Percentiles rank a stretch among this genome's conserved stretches.
phyloP scores from a whole-genome alignment of 2,113 vertebrate species.

The Entomyzon cyanotis region DNA sequence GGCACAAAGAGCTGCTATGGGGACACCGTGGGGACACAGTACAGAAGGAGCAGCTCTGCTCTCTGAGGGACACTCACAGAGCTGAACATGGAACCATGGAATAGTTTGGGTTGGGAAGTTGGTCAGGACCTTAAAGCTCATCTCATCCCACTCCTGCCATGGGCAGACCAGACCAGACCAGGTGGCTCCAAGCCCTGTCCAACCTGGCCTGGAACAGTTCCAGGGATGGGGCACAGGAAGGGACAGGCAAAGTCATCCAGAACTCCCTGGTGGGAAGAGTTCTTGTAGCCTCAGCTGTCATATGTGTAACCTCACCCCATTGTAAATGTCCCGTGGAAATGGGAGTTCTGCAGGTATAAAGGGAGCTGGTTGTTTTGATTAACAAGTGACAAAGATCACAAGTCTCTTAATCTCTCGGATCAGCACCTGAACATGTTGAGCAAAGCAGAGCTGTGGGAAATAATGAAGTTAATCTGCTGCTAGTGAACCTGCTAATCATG shows the following conservation, averaged over 20 bases:
- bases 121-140: background rate
- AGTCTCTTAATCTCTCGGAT: background rate
- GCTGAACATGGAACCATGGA: background rate
- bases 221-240: background rate
- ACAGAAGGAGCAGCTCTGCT: background rate
- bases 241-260: background rate
- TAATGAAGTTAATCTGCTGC: background rate
- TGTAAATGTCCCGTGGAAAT: background rate
- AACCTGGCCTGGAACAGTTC: background rate
- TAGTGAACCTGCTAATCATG: background rate
- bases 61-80: background rate
- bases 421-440: background rate
- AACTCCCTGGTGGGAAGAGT: background rate
- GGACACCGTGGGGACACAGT: rapidly evolving
- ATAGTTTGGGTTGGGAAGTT: background rate
- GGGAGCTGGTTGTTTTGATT: background rate
- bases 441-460: background rate
- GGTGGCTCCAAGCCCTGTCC: background rate
- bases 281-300: background rate
- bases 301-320: rapidly evolving
- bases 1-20: rapidly evolving
- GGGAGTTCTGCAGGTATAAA: background rate
- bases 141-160: background rate
- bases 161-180: background rate
- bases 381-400: background rate